phyloP scores from a whole-genome alignment of 2,888 invertebrate genomes.

The Gymnocheta viridis region DNA sequence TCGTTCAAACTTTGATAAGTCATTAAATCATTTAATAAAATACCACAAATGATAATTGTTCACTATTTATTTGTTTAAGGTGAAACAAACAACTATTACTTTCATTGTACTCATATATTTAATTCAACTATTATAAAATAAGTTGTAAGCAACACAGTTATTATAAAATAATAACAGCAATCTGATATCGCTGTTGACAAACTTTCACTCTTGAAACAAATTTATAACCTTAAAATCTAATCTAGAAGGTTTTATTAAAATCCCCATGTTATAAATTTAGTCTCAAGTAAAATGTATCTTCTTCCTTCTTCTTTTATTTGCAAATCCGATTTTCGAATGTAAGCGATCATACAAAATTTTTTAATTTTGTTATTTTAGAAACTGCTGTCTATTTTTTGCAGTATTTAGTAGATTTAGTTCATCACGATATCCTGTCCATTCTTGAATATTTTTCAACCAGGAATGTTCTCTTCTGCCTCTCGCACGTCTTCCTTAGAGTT shows the following conservation, averaged over 20 bases:
- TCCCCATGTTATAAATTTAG: not conserved
- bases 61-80: not conserved
- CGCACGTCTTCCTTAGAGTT: no score
- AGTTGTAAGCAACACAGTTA: not conserved
- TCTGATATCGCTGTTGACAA: not conserved
- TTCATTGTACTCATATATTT: not conserved
- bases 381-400: no score
- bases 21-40: slow-evolving; percentile 8
- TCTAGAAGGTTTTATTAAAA: not conserved
- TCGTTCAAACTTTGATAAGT: not conserved
- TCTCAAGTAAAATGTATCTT: no score
- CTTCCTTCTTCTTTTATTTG: no score
- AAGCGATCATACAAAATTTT: no score
- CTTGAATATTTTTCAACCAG: no score
- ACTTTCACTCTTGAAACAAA: slow-evolving; percentile 21
- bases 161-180: slow-evolving; percentile 26
- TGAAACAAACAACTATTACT: not conserved
- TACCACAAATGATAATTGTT: not conserved
- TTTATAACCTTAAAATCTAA: not conserved
- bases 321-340: no score
- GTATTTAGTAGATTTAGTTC: no score
- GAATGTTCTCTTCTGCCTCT: no score
- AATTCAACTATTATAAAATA: not conserved
- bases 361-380: no score
- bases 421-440: no score